Conservation (phyloP, 2,888 invertebrate genomes). For the Ptilodon capucinus region DNA sequence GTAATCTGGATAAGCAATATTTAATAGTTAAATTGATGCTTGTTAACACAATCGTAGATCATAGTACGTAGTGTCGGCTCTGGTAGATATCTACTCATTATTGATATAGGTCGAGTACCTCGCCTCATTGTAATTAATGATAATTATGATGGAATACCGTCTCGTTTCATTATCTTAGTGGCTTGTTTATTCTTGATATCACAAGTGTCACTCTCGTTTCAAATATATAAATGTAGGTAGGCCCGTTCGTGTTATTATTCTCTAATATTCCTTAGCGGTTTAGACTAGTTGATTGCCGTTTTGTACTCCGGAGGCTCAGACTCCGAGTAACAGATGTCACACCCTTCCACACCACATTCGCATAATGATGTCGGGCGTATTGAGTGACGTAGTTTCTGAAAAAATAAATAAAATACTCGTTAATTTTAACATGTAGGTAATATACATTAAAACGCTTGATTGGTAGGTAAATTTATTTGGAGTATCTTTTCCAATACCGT, state of each 20-base stretch:
- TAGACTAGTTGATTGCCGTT: slow-evolving; percentile 67
- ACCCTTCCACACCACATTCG: slow-evolving; percentile 91
- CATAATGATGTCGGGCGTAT: slow-evolving; percentile 88
- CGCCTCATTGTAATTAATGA: slow-evolving; percentile 56
- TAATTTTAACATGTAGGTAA: not conserved
- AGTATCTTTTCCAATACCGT: no score
- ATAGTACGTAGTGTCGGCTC: not conserved
- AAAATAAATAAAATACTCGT: slow-evolving; percentile 27
- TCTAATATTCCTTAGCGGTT: slow-evolving; percentile 25
- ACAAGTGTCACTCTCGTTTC: slow-evolving; percentile 36
- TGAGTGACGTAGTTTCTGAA: slow-evolving; percentile 89
- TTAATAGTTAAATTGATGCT: not conserved
- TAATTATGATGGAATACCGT: slow-evolving; percentile 58
- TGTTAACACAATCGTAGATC: not conserved
- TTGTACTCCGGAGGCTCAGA: slow-evolving; percentile 73
- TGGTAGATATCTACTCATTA: slow-evolving; percentile 7
- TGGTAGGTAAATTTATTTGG: no score
- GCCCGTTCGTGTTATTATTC: slow-evolving; percentile 17
- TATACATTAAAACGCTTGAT: no score
- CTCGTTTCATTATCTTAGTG: slow-evolving; percentile 55
- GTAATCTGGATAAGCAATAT: no score
- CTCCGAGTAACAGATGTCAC: slow-evolving; percentile 83
- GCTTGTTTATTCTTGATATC: slow-evolving; percentile 63
- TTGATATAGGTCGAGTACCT: slow-evolving; percentile 61
- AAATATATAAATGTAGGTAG: slow-evolving; percentile 23